A percentile compares a stretch with the other conserved stretches of the same genome.
phyloP scores from a whole-genome alignment of 2,113 vertebrate species.

The Passer domesticus region DNA sequence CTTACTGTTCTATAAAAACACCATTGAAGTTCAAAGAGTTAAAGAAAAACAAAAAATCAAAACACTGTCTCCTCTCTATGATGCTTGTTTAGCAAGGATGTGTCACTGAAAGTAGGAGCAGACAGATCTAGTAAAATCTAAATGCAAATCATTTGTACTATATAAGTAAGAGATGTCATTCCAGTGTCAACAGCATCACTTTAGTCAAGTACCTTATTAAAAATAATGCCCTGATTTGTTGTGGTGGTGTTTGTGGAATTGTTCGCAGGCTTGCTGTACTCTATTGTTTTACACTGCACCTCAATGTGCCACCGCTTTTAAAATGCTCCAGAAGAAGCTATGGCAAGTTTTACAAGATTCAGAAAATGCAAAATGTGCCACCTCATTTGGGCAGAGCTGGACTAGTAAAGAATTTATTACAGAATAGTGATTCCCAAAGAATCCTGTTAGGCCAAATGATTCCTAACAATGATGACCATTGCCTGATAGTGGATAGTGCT shows the following conservation, averaged over 20 bases:
- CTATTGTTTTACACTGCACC: background rate
- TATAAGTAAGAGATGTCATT: background rate
- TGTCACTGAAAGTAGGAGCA: background rate
- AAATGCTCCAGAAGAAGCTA: background rate
- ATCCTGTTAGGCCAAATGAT: background rate
- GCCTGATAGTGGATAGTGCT: background rate
- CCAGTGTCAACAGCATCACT: background rate
- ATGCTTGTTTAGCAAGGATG: background rate
- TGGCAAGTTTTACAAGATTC: background rate
- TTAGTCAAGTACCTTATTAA: background rate
- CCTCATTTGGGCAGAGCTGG: background rate
- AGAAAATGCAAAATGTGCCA: background rate
- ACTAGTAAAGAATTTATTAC: background rate
- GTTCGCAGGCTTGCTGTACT: background rate
- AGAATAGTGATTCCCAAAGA: background rate
- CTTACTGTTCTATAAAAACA: conserved; percentile 25
- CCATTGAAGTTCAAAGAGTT: background rate
- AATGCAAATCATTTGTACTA: background rate
- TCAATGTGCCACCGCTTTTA: background rate
- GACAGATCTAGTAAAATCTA: background rate
- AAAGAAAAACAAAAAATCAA: background rate
- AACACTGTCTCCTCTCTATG: background rate
- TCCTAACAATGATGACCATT: background rate
- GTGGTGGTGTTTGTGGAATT: background rate
- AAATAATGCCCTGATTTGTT: background rate